Evolutionary conservation across 2,888 invertebrate species (phyloP).

Genomic region (Mechanitis messenoides): DNA sequence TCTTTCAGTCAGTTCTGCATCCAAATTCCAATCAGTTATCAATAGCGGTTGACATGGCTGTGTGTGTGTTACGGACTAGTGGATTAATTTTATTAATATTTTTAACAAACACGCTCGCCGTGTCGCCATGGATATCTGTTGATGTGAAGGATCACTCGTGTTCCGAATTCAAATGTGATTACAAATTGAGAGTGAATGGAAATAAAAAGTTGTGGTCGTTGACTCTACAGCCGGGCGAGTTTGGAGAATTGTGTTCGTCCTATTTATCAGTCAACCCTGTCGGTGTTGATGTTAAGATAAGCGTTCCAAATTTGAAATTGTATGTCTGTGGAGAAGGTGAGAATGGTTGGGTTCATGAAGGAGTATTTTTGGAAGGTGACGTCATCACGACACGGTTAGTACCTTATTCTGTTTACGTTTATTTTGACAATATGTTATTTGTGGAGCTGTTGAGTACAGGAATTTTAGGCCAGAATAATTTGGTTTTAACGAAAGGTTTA

Average conservation of each 20-base stretch:
- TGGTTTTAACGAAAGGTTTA: too few relatives aligned
- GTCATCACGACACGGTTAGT: conserved; percentile 45
- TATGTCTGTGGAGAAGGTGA: conserved; percentile 57
- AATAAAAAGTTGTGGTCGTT: conserved; percentile 55
- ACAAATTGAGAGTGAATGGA: conserved; percentile 52
- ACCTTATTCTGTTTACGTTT: conserved; percentile 43
- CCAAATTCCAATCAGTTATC: conserved; percentile 24
- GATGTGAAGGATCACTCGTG: conserved; percentile 49
- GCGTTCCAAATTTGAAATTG: conserved; percentile 45
- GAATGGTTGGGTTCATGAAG: conserved; percentile 61
- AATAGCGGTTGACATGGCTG: conserved; percentile 50
- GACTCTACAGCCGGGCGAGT: conserved; percentile 48
- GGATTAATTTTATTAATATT: conserved; percentile 65
- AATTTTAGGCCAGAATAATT: too few relatives aligned
- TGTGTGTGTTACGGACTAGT: conserved; percentile 61
- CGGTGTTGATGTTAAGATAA: conserved; percentile 41
- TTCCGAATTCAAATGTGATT: conserved; percentile 50
- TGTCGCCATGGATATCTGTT: conserved; percentile 66
- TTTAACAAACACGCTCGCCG: conserved; percentile 53
- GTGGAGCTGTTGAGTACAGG: conserved; percentile 8
- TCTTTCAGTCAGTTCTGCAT: conserved; percentile 20
- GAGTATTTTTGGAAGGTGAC: conserved; percentile 68
- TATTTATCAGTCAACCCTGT: conserved; percentile 31
- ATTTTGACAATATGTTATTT: conserved; percentile 7
- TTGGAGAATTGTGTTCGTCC: conserved; percentile 40